Base-by-base conservation (phyloP, 2,888 invertebrate species). In the Yponomeuta plumbellus region DNA sequence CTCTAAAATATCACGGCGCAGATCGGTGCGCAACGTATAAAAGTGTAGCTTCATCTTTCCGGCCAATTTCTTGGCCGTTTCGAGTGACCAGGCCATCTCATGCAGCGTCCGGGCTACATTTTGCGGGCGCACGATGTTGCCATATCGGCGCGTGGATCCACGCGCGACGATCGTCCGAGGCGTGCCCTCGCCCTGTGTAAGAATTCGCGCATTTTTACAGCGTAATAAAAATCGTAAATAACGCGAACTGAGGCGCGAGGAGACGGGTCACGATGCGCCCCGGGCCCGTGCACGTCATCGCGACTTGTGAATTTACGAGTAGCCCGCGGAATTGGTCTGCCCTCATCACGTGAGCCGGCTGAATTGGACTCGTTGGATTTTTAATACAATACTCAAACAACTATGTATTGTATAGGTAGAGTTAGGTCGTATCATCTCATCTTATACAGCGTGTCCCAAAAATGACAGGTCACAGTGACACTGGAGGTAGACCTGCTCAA, bases 191-290 rank as follows among this genome's bases (percentile, higher is more conserved):
- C 76, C 70, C 75, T 5, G 44, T 71, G 78, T 82, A 85, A 86
- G 81, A 80, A 84, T 86, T 88, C 82, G 84, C 87, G 83, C 83
- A 83, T 87, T 89, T 89, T 89, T 87, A 85, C 84, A 78, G 80
- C 80, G 80, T 83, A 84, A 86, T 86, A 89, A 88, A 89, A 88
- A 88, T 86, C 83, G 83, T 86, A 86, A 86, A 87, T 88, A 87
- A 86, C 80, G 78, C 81, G 80, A 79, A 83, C 81, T 83, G 80
- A 81, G 77, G 79, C 84, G 80, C 79, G 80, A 80, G 76, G 75
- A 80, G 84, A 76, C 82, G 74, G 86, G 88, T 90, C 89, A 90
- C 90, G 89, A 88, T 73, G 78, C 74, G 89, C 89, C 84, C 72
- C 79, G 73, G 84, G 89, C 82, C 74, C 69, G 70, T 73, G 71